Evolutionary conservation across 2,797 vertebrate species (phyloP), one percentile per base, ranked within the genome.

Genomic region (Sebastes nivosus): DNA sequence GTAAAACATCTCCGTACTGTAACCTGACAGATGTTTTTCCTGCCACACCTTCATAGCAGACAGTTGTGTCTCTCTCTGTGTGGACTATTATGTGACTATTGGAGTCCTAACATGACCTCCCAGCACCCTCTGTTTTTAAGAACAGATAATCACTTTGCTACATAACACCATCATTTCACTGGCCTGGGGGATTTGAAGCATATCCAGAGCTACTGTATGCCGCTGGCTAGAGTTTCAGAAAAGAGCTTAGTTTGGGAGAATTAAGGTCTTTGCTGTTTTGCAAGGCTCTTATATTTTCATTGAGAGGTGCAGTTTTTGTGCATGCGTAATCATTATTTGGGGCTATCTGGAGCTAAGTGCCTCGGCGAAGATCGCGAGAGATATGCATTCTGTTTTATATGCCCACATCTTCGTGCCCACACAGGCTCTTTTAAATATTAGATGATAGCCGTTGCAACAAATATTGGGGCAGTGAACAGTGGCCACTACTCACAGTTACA

Each of bases 161-260:
- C 78, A 54, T 67, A 63, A 73, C 75, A 9, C 18, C 81, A 46
- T 58, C 52, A 34, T 60, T 63, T 80, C 75, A 34, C 52, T 42
- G 59, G 76, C 68, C 67, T 1, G 20, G 14, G 24, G 29, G 55
- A 0, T 54, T 30, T 13, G 50, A 36, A 59, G 46, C 13, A 16
- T 5, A 8, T 70, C 1, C 2, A 67, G 20, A 67, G 24, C 24
- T 60, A 46, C 42, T 18, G 42, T 46, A 25, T 72, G 55, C 30
- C 0, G 20, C 10, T 36, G 58, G 55, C 55, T 64, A 3, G 61
- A 46, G 75, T 76, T 81, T 73, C 46, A 77, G 72, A 12, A 81
- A 64, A 82, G 36, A 72, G 76, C 64, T 79, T 55, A 72, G 52
- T 76, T 55, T 46, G 52, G 13, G 27, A 72, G 57, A 68, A 79